These are phyloP conservation scores for Papilio xuthus DNA, from an alignment of 1,140 invertebrate species.

Conservation along the genomic window DNA sequence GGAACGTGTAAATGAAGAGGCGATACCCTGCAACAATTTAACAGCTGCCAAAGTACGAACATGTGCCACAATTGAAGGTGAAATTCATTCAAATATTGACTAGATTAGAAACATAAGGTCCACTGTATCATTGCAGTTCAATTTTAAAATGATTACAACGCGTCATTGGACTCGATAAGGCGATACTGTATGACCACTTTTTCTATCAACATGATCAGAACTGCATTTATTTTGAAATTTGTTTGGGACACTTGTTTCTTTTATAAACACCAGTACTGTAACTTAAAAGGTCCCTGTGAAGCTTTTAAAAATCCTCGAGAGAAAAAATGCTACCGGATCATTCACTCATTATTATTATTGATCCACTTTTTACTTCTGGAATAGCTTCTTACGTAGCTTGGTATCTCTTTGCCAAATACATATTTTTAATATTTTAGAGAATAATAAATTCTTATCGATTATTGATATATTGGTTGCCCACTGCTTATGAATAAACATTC, in stretches of 20 bases:
- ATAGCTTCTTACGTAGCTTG: not conserved
- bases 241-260: no score
- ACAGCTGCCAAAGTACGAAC: constrained; percentile 62
- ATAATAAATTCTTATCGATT: constrained; percentile 16
- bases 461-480: not conserved
- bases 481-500: constrained; percentile 13
- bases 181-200: not conserved
- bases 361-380: no score
- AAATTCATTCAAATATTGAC: constrained; percentile 69
- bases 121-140: not conserved
- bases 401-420: not conserved
- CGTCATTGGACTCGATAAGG: not conserved
- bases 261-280: no score
- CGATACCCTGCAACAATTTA: constrained; percentile 68
- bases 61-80: constrained; percentile 68
- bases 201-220: not conserved
- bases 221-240: not conserved
- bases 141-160: not conserved
- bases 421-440: not conserved
- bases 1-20: constrained; percentile 76
- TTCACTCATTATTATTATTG: no score
- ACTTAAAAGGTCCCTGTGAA: no score
- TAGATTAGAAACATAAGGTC: constrained; percentile 47
- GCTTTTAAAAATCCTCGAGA: no score
- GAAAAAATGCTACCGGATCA: no score